Evolutionary conservation across 2,797 vertebrate genomes (phyloP).

Genomic region (Botia almorhae): DNA sequence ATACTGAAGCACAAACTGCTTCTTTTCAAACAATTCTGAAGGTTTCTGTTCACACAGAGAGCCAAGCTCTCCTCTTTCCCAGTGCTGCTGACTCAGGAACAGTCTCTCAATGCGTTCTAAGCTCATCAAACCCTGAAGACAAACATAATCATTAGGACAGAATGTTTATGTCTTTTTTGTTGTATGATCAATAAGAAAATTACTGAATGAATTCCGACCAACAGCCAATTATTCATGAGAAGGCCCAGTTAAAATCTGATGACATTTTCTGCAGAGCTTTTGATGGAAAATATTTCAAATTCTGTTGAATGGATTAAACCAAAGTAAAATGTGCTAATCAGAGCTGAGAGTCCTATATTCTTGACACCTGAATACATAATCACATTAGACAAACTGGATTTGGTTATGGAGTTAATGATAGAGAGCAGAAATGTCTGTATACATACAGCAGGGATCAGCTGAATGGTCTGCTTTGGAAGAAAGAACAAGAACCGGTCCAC

Average conservation of each 20-base stretch:
- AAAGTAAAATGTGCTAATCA: too few species aligned
- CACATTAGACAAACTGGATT: too few species aligned
- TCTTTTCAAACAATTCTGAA: constrained; percentile 65
- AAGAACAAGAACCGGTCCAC: constrained; percentile 80
- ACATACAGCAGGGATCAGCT: constrained; percentile 73
- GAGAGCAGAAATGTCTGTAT: neutral
- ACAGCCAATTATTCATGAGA: too few species aligned
- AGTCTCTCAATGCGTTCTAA: constrained; percentile 77
- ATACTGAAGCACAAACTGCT: constrained; percentile 79
- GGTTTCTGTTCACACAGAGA: constrained; percentile 61
- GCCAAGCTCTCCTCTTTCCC: constrained; percentile 73
- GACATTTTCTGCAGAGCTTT: too few species aligned
- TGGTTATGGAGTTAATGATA: neutral
- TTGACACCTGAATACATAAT: too few species aligned
- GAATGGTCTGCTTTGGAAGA: constrained; percentile 69
- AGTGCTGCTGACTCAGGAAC: constrained; percentile 75
- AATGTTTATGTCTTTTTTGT: too few species aligned
- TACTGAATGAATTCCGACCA: constrained; percentile 9
- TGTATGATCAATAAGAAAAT: neutral
- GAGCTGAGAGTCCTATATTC: too few species aligned
- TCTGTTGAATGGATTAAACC: too few species aligned
- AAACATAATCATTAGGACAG: neutral
- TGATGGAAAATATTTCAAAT: too few species aligned
- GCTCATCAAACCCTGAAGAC: constrained; percentile 74
- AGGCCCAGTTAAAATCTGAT: too few species aligned